phyloP scores from a whole-genome alignment of 1,140 invertebrate genomes.

The Drosophila parvula region DNA sequence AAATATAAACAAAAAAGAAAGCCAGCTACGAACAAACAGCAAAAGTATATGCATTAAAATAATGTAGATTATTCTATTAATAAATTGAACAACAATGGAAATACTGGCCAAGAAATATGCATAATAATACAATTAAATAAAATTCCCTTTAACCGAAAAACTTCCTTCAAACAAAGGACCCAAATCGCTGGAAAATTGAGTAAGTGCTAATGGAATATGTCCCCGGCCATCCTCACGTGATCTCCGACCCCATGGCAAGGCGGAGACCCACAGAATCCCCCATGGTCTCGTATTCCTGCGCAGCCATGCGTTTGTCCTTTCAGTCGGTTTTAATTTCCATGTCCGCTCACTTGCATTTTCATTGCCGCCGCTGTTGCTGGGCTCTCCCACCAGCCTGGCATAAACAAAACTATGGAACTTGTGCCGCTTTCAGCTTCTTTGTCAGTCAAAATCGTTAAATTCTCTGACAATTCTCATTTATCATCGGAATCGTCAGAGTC shows the following conservation, averaged over 20 bases:
- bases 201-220: slow-evolving; percentile 60
- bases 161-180: slow-evolving; percentile 40
- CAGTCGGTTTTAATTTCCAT: slow-evolving; percentile 53
- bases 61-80: not conserved
- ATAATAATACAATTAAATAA: not conserved
- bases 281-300: not conserved
- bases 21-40: not conserved
- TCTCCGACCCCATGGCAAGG: not conserved
- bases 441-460: slow-evolving; percentile 77
- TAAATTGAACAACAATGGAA: not conserved
- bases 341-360: slow-evolving; percentile 54
- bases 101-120: not conserved
- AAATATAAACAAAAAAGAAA: not conserved
- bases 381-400: slow-evolving; percentile 9
- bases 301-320: slow-evolving; percentile 49
- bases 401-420: slow-evolving; percentile 76
- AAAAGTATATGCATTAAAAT: too few species aligned
- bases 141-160: not conserved
- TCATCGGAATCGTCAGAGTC: slow-evolving; percentile 47
- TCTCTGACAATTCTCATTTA: slow-evolving; percentile 73
- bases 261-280: not conserved
- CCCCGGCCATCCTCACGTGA: slow-evolving; percentile 1
- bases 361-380: slow-evolving; percentile 8
- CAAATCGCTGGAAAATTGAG: slow-evolving; percentile 70
- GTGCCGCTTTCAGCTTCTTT: slow-evolving; percentile 46